Conservation (phyloP, 2,113 vertebrate genomes). For the Morone saxatilis region DNA sequence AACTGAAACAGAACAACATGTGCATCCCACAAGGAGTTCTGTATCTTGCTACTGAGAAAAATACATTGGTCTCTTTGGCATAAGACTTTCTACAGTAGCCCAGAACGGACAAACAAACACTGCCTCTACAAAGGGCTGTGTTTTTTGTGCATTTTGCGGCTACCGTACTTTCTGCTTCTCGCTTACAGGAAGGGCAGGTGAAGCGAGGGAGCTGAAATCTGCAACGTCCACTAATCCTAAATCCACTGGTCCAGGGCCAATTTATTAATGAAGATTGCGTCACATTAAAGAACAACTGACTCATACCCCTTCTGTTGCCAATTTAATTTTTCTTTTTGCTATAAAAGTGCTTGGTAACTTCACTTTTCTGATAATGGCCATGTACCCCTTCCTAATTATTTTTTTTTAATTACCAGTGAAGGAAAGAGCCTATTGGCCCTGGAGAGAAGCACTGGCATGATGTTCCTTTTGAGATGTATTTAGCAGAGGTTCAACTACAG, state of each 20-base stretch:
- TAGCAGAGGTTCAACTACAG: slow-evolving; percentile 6
- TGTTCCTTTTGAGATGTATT: slow-evolving; percentile 6
- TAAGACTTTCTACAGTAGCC: neutral
- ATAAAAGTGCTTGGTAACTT: slow-evolving; percentile 2
- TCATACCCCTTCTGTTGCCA: neutral
- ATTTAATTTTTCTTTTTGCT: neutral
- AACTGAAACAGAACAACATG: neutral
- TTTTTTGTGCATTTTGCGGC: too few species aligned
- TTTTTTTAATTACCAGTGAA: slow-evolving; percentile 18
- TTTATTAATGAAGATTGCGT: neutral
- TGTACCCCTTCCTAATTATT: neutral
- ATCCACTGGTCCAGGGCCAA: neutral
- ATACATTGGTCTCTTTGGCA: neutral
- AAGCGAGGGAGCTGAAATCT: too few species aligned
- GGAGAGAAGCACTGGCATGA: neutral
- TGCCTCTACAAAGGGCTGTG: too few species aligned
- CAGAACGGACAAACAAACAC: too few species aligned
- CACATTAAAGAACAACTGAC: neutral
- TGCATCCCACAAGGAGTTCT: neutral
- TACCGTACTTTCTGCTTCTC: too few species aligned
- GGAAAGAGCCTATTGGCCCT: neutral
- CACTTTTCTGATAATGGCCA: neutral
- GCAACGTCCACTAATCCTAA: too few species aligned
- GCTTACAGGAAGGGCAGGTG: too few species aligned
- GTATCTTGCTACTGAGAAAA: neutral